Conservation (phyloP, 2,797 vertebrate species). For the Hydrocynus forskahlii region DNA sequence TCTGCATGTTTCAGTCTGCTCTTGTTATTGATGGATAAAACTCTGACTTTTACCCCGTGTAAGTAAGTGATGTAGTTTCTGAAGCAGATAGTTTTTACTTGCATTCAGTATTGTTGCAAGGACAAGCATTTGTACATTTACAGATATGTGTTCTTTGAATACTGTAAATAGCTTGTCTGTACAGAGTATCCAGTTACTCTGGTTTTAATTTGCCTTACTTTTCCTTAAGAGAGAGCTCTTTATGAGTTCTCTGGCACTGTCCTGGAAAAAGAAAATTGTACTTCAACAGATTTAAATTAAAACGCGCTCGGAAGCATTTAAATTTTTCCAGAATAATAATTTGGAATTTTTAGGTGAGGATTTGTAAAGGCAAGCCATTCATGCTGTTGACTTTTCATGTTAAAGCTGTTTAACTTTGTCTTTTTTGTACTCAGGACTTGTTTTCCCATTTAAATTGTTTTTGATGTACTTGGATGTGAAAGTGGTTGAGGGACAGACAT, state of each 20-base stretch:
- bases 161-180: too few relatives aligned
- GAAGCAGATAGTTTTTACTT: background rate
- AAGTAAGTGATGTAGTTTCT: background rate
- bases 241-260: constrained; percentile 51
- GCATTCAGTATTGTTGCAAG: background rate
- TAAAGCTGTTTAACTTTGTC: constrained; percentile 49
- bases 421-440: constrained; percentile 41
- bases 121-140: too few relatives aligned
- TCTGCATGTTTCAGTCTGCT: background rate
- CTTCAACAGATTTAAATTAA: constrained; percentile 4
- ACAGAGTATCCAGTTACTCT: too few relatives aligned
- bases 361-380: constrained; percentile 43
- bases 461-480: constrained; percentile 29
- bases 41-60: background rate
- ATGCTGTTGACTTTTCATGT: constrained; percentile 37
- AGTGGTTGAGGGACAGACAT: constrained; percentile 30
- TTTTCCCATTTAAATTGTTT: constrained; percentile 44
- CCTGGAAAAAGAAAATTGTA: background rate
- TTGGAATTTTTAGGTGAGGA: constrained; percentile 36
- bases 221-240: background rate
- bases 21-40: background rate
- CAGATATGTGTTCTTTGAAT: too few relatives aligned
- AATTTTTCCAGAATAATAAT: constrained; percentile 44
- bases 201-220: background rate
- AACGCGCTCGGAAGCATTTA: constrained; percentile 63